A percentile compares a stretch with the other conserved stretches of the same genome.
phyloP scores from a whole-genome alignment of 1,140 invertebrate genomes.

The Bicyclus anynana region DNA sequence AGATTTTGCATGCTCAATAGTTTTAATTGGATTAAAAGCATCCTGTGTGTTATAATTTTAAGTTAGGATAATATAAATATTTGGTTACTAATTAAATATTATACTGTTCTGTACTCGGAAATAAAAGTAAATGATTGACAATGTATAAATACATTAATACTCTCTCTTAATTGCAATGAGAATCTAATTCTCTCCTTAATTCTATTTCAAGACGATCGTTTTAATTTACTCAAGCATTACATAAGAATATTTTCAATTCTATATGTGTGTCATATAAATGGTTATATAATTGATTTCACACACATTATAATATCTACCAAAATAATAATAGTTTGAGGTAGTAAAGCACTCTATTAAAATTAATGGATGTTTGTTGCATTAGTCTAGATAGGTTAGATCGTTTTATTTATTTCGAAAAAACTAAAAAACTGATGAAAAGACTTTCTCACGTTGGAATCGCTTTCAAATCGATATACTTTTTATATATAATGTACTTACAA shows the following conservation, averaged over 20 bases:
- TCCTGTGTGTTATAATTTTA: slow-evolving; percentile 1
- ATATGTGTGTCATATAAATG: background rate
- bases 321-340: background rate
- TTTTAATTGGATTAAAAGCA: background rate
- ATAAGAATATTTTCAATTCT: background rate
- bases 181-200: too few relatives aligned
- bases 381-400: background rate
- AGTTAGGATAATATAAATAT: background rate
- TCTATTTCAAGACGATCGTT: slow-evolving; percentile 1
- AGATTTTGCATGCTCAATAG: slow-evolving; percentile 2
- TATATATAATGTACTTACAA: too few relatives aligned
- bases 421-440: too few relatives aligned
- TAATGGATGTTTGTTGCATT: background rate
- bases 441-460: too few relatives aligned
- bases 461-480: too few relatives aligned
- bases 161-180: too few relatives aligned
- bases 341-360: background rate
- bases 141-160: background rate
- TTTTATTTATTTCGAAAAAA: too few relatives aligned
- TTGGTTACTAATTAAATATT: background rate
- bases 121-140: background rate
- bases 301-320: too few relatives aligned
- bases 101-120: background rate
- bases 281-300: too few relatives aligned
- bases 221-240: too few relatives aligned